A percentile compares a stretch with the other conserved stretches of the same genome.
These are phyloP conservation scores for Meta bourneti DNA, from an alignment of 2,888 invertebrate genomes.

Conservation along the genomic window DNA sequence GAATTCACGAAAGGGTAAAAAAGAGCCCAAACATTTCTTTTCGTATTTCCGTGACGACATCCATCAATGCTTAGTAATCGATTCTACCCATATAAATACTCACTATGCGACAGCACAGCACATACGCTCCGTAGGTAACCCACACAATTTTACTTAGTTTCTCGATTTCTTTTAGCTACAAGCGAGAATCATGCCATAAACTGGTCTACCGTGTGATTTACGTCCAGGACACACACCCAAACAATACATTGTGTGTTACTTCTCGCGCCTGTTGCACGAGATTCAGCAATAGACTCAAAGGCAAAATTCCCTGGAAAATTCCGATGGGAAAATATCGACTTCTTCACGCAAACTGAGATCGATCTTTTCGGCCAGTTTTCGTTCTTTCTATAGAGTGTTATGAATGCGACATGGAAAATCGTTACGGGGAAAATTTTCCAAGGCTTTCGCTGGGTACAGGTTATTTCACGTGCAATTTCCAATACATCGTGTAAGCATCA, in stretches of 20 bases:
- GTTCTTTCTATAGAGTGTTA: slow-evolving; percentile 44
- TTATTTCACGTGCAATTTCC: slow-evolving; percentile 70
- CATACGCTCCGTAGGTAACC: too few relatives aligned
- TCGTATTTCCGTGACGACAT: too few relatives aligned
- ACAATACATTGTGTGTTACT: slow-evolving; percentile 56
- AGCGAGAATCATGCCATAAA: too few relatives aligned
- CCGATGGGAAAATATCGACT: slow-evolving; percentile 64
- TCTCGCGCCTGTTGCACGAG: slow-evolving; percentile 70
- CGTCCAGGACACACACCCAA: slow-evolving; percentile 10
- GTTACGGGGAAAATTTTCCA: slow-evolving; percentile 21
- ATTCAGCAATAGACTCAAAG: slow-evolving; percentile 6
- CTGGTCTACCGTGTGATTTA: too few relatives aligned
- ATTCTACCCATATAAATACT: too few relatives aligned
- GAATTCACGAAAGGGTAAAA: too few relatives aligned
- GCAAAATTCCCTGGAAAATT: slow-evolving; percentile 29
- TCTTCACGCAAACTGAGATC: slow-evolving; percentile 34
- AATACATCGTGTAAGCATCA: slow-evolving; percentile 72
- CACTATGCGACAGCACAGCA: too few relatives aligned
- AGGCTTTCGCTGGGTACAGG: not conserved
- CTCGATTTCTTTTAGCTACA: too few relatives aligned
- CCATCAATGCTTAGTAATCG: too few relatives aligned
- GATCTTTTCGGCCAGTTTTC: slow-evolving; percentile 42
- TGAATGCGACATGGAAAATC: slow-evolving; percentile 60
- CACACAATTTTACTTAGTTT: too few relatives aligned
- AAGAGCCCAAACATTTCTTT: too few relatives aligned